Percentiles rank a stretch among this genome's conserved stretches.
Conservation (phyloP, 2,888 invertebrate species). For the Caradrina clavipalpis region DNA sequence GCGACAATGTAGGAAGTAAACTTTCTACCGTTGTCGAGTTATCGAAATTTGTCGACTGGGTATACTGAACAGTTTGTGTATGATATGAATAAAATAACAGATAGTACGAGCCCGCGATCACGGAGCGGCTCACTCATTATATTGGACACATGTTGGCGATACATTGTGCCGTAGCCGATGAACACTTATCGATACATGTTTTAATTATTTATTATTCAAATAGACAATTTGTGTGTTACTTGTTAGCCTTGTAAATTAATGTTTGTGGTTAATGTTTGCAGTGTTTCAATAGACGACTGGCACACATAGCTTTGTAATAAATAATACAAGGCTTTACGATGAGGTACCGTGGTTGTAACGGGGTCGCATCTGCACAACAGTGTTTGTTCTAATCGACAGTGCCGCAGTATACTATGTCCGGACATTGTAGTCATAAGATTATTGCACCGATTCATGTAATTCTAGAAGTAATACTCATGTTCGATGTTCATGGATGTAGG, state of each 20-base stretch:
- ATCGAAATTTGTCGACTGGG: constrained; percentile 39
- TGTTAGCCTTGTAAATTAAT: constrained; percentile 42
- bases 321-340: constrained; percentile 27
- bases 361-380: constrained; percentile 38
- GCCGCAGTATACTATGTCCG: constrained; percentile 18
- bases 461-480: constrained; percentile 46
- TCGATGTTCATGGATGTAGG: constrained; percentile 35
- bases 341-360: constrained; percentile 20
- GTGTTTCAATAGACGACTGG: constrained; percentile 40
- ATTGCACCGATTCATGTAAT: constrained; percentile 38
- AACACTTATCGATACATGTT: constrained; percentile 39
- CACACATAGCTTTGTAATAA: constrained; percentile 32
- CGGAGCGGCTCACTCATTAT: constrained; percentile 36
- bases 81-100: constrained; percentile 16
- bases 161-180: constrained; percentile 12
- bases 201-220: constrained; percentile 44
- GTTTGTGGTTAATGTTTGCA: constrained; percentile 42
- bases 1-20: constrained; percentile 32
- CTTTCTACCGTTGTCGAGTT: constrained; percentile 40
- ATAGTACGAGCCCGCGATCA: constrained; percentile 38
- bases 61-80: constrained; percentile 45
- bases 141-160: constrained; percentile 42
- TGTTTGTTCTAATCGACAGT: constrained; percentile 1
- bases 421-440: constrained; percentile 31
- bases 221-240: constrained; percentile 56